Evolutionary conservation across 2,888 invertebrate species (phyloP), one percentile per base, ranked within the genome.

Genomic region (Rapana venosa): DNA sequence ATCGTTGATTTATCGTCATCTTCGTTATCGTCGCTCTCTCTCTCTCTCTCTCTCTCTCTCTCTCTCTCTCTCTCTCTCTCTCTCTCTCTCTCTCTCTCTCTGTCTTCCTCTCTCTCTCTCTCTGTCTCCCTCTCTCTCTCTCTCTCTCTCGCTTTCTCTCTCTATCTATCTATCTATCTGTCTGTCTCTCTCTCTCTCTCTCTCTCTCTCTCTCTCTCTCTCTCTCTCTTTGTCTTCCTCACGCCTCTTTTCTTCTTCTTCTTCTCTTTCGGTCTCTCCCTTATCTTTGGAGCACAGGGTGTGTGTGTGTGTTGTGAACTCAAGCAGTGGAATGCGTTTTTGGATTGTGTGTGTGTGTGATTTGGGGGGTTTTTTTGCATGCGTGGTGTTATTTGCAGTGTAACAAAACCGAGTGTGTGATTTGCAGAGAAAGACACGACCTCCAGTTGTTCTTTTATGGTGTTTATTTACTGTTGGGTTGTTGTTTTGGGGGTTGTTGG

Each of bases 11-110:
- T 47, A 47, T 79, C 77, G 17, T 35, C 32, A 5, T 13, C 77
- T 15, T 32, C 32, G 6, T 35, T 79, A 32, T 79, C 35, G 13
- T 30, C 17, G 77, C 32, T 74, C 22, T 70, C 77, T 32, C n/a
- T n/a, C n/a, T n/a, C n/a, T n/a, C n/a, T 61, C 77, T 77, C n/a
- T 26, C 77, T 77, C n/a, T 30, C 77, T 83, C 83, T 47, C 20
- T 83, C 47, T 26, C 36, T 83, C 83, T 26, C 47, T 26, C 83
- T 83, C 83, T 47, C n/a, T 26, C 83, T 83, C 47, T 47, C n/a
- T 26, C 83, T 83, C 36, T 26, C n/a, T 26, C 47, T 83, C 47
- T 1, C 26, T 32, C 26, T 22, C 2, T 32, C 32, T 30, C 77
- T 35, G 17, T 22, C 26, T 5, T 86, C 6, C 30, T 70, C 32